Percentiles rank a stretch among this genome's conserved stretches.
Conservation (phyloP, 2,888 invertebrate species). For the Drosophila siamana region DNA sequence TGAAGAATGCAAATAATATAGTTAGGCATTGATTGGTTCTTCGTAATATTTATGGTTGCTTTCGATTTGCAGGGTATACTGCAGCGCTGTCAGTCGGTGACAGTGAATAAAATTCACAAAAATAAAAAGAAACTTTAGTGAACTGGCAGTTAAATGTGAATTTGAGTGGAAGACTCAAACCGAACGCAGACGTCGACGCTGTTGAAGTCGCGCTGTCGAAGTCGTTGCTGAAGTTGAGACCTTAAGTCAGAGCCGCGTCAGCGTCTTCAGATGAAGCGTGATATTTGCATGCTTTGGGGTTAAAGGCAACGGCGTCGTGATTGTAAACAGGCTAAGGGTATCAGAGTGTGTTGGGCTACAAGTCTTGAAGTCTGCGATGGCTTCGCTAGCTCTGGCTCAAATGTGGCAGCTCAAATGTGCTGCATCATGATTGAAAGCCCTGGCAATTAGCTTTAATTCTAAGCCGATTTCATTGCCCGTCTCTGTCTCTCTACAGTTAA, state of each 20-base stretch:
- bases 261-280: slow-evolving; percentile 57
- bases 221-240: slow-evolving; percentile 1
- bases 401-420: slow-evolving; percentile 49
- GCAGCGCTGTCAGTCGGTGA: slow-evolving; percentile 45
- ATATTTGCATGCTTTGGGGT: slow-evolving; percentile 68
- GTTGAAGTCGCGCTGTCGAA: neutral
- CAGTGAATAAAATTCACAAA: slow-evolving; percentile 62
- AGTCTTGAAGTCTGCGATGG: neutral
- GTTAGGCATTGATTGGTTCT: too few relatives aligned
- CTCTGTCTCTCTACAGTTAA: slow-evolving; percentile 1
- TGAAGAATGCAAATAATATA: too few relatives aligned
- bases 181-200: slow-evolving; percentile 12
- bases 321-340: slow-evolving; percentile 36
- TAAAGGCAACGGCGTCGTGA: slow-evolving; percentile 64
- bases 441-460: slow-evolving; percentile 80
- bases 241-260: slow-evolving; percentile 24
- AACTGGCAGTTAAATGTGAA: slow-evolving; percentile 62
- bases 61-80: slow-evolving; percentile 6
- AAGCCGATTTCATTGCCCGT: slow-evolving; percentile 59
- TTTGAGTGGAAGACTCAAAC: slow-evolving; percentile 45
- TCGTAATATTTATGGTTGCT: too few relatives aligned
- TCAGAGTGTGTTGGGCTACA: slow-evolving; percentile 3
- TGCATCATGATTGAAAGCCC: slow-evolving; percentile 65
- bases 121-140: slow-evolving; percentile 46
- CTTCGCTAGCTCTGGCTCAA: slow-evolving; percentile 5